A percentile compares a stretch with the other conserved stretches of the same genome.
phyloP scores from a whole-genome alignment of 2,888 invertebrate species.

The Nasonovia ribisnigri region DNA sequence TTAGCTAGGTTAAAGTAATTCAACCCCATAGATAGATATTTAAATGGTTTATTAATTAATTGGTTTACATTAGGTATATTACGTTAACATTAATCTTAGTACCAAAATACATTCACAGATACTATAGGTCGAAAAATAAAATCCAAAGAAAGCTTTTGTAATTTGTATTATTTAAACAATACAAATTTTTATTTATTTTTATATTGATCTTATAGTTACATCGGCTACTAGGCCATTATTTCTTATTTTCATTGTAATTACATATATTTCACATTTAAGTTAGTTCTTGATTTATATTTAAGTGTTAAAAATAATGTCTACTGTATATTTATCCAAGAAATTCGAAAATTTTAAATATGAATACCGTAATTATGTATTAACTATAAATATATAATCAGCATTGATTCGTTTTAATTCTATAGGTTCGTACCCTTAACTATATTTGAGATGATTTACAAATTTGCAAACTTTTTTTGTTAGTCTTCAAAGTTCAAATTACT shows the following conservation, averaged over 20 bases:
- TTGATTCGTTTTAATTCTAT: background rate
- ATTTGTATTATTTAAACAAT: background rate
- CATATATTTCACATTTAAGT: too few species aligned
- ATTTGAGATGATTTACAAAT: background rate
- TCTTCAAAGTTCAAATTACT: background rate
- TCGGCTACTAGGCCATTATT: too few species aligned
- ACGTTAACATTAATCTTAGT: background rate
- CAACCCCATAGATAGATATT: background rate
- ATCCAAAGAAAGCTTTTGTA: background rate
- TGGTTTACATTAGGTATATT: background rate
- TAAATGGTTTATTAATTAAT: background rate
- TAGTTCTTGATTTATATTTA: background rate
- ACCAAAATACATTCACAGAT: background rate
- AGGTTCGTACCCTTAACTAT: background rate
- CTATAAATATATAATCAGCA: background rate
- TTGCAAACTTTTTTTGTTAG: background rate
- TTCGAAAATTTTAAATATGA: background rate
- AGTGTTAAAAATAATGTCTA: background rate
- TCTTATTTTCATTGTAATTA: too few species aligned
- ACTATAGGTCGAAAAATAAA: background rate
- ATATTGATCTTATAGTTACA: too few species aligned
- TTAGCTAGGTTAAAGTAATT: background rate
- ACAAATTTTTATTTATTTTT: background rate
- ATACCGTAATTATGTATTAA: background rate
- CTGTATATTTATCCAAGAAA: background rate